Evolutionary conservation across 2,888 invertebrate genomes (phyloP), one percentile per base, ranked within the genome.

Genomic region (Drosophila borborema): DNA sequence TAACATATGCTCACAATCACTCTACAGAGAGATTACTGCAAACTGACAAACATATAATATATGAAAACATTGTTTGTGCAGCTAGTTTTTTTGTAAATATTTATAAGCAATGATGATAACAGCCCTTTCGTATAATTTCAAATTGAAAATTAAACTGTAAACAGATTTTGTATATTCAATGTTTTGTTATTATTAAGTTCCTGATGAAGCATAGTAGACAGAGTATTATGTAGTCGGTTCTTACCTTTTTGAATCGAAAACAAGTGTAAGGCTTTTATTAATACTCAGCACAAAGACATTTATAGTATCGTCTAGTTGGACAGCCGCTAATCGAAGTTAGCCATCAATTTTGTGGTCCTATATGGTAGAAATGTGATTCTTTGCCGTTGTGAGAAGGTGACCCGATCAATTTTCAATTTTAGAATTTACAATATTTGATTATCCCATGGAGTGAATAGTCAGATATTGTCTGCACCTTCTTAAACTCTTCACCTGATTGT

Each of bases 361-460:
- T 38, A n/a, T 36, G 75, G 69, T 68, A 62, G 4, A 49, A 1
- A 4, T 8, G 9, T 43, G 16, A 7, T 34, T 12, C 8, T n/a
- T n/a, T 40, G 16, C 16, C 6, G 2, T 16, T 59, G n/a, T n/a
- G 38, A 12, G 28, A 31, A 20, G 31, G 12, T 14, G 38, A 18
- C 41, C 23, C 36, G 46, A 64, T 45, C 31, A 23, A 53, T 59
- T 59, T 20, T 51, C 20, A 43, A 55, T 56, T 55, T 63, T 69
- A 28, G 60, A 72, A 74, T 77, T 79, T 77, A 81, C 77, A 81
- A 77, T 90, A 81, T 90, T 87, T 90, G 84, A 77, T 86, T 87
- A 87, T 87, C 86, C 90, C 86, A 87, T 77, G 86, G 54, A 67
- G 20, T 28, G 58, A 66, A 66, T 69, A 69, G 61, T 36, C 48